Evolutionary conservation across 64 coral and sea anemone genomes (phyloP), one percentile per base, ranked within the genome.

Genomic region (Stichodactyla mertensii): DNA sequence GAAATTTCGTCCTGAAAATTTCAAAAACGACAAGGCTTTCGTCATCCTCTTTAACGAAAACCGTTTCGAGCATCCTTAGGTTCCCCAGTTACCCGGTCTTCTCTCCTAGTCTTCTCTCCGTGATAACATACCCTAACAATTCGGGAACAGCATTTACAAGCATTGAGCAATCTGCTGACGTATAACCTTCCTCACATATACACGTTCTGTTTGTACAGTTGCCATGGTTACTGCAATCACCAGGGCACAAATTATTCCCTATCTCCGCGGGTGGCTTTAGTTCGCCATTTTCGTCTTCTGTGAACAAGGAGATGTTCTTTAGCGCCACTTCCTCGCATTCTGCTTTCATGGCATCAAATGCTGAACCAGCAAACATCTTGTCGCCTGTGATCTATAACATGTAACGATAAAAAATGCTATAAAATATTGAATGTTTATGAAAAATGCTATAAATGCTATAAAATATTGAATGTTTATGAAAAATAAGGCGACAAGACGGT

Each of bases 161-260:
- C 79, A 91, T 81, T 7, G 89, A 91, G 26, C 89, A 91, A 52
- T 91, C 89, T 16, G 77, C 58, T 36, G 84, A 61, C 7, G 89
- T 91, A 52, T 56, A 91, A 13, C 78, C 89, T 61, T 91, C 69
- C 6, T 91, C 60, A 70, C 89, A 91, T 54, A 87, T 24, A 36
- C 89, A 91, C 0, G 89, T 86, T 51, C 89, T 79, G 15, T 91
- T 86, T 64, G 81, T 77, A 59, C 89, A 91, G 78, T 91, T 87
- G 1, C 89, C 89, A 11, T 86, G 67, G 55, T 57, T 61, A 10
- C 55, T 62, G 52, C 89, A 91, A 52, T 91, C 89, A n/a, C 82
- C 82, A 5, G 89, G 89, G 71, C 89, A 93, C 7, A 93, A 11
- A 36, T 90, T 94, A 16, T 94, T 60, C 0, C 79, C 64, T 52